These are phyloP conservation scores for Typhlichthys subterraneus DNA, from an alignment of 2,797 vertebrate species.

Conservation along the genomic window DNA sequence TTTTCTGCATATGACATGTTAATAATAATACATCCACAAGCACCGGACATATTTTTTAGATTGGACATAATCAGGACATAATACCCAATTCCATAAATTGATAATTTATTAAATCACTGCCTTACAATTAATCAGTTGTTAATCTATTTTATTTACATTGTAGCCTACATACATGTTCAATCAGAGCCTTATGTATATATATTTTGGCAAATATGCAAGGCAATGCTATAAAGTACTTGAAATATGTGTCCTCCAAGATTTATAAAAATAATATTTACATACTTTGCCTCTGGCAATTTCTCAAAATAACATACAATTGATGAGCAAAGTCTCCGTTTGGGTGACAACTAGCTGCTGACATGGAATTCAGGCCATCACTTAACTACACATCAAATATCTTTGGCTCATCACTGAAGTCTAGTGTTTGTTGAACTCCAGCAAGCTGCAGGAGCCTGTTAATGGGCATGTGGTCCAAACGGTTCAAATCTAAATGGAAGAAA, in stretches of 20 bases:
- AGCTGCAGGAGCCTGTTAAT: slow-evolving; percentile 88
- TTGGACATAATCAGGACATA: neutral
- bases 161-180: no score
- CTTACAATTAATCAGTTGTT: neutral
- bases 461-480: slow-evolving; percentile 89
- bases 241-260: neutral
- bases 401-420: slow-evolving; percentile 80
- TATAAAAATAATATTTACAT: neutral
- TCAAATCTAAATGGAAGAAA: slow-evolving; percentile 87
- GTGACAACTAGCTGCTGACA: neutral
- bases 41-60: slow-evolving; percentile 1
- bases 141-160: slow-evolving; percentile 28
- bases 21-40: slow-evolving; percentile 7
- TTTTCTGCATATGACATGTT: slow-evolving; percentile 13
- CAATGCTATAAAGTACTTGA: neutral
- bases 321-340: neutral
- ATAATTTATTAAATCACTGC: neutral
- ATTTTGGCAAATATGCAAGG: neutral
- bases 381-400: slow-evolving; percentile 82
- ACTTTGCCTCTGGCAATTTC: neutral
- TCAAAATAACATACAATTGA: neutral
- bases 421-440: slow-evolving; percentile 81
- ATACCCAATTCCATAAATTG: no score
- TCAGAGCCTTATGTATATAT: neutral
- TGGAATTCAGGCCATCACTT: slow-evolving; percentile 1